These are phyloP conservation scores for Eucera pruinosa DNA, from an alignment of 2,888 invertebrate genomes.

Conservation along the genomic window DNA sequence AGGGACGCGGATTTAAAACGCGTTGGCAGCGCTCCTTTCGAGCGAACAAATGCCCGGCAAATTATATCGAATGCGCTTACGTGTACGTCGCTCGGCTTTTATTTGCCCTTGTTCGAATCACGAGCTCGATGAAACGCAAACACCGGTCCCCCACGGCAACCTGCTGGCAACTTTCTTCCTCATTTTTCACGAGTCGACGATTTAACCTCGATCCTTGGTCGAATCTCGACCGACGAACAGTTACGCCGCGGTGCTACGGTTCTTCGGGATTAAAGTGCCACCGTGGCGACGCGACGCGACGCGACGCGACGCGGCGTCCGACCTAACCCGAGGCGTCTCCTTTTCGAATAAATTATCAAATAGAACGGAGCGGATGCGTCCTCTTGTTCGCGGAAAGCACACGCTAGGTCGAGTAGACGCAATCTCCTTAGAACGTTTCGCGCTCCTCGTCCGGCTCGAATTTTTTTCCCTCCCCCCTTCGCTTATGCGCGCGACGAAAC, in stretches of 20 bases:
- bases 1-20: conserved; percentile 38
- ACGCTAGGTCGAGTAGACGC: background rate
- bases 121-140: conserved; percentile 11
- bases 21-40: conserved; percentile 15
- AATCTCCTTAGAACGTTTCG: conserved; percentile 1
- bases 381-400: background rate
- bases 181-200: conserved; percentile 23
- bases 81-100: conserved; percentile 10
- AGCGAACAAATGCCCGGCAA: conserved; percentile 22
- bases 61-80: conserved; percentile 41
- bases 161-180: conserved; percentile 14
- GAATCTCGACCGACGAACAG: background rate
- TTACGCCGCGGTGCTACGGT: background rate
- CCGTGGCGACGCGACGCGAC: background rate
- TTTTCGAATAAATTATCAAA: background rate
- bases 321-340: too few species aligned
- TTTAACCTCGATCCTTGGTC: background rate
- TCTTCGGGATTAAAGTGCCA: conserved; percentile 1
- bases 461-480: background rate
- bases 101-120: conserved; percentile 49
- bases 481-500: background rate
- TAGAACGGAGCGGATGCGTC: background rate
- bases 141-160: background rate
- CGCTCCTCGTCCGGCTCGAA: background rate
- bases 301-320: too few species aligned